Base-by-base conservation (phyloP, 2,888 invertebrate genomes). In the Macaria notata region DNA sequence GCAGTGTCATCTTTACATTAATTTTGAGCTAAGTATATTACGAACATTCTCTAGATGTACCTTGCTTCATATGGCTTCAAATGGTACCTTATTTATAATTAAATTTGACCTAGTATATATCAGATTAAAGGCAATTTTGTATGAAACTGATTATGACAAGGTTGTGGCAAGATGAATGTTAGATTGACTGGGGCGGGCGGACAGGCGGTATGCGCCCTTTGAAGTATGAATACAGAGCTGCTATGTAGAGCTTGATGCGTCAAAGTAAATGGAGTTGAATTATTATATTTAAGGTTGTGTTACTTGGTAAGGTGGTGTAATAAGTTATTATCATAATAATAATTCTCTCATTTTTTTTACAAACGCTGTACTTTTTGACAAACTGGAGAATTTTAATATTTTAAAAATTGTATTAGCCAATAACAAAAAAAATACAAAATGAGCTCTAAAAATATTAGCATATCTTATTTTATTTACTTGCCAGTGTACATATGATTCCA, bases 1-100 rank as follows among this genome's bases (percentile, higher is more conserved):
- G 59, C 64, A 46, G 56, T 63, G 62, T 48, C 62, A 54, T 58
- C 54, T 55, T 58, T 45, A 48, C 61, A 65, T 65, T 56, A 57
- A 65, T 59, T 57, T 62, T 62, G 49, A 36, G 7, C 31, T 56
- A 64, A 61, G 56, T 54, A 51, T 39, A 46, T 46, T 55, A 46
- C 29, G 52, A 4, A 9, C 52, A 46, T 42, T 53, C 43, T 39
- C 41, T 33, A 3, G 6, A 51, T 39, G 43, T 9, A 47, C 29
- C 9, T 42, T 38, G 8, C 38, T 38, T 38, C 5, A 38, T 19
- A 19, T 19, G 19, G 19, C 19, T 19, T 19, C 1, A 19, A 19
- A 19, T 19, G 19, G 19, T 19, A 19, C 19, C 19, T 19, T 19
- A 19, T 19, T 19, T 19, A 19, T 19, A 19, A 65, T 65, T 54